Evolutionary conservation across 2,888 invertebrate species (phyloP), one percentile per base, ranked within the genome.

Genomic region (Carterocephalus palaemon): DNA sequence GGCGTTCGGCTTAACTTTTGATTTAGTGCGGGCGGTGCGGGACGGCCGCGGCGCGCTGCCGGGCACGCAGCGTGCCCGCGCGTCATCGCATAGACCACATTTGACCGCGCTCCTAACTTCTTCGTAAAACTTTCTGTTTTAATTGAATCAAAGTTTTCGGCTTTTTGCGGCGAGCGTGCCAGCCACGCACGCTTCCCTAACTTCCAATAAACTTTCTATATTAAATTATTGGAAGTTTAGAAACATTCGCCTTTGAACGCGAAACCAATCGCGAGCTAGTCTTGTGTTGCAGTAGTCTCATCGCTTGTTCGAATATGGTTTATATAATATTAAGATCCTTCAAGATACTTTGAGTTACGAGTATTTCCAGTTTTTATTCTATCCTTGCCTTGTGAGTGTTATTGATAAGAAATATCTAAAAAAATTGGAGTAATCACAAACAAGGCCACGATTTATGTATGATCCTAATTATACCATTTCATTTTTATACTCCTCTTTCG

Each of bases 121-220:
- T 83, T 77, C 71, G 60, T 67, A 65, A 67, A 81, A 85, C 77
- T 83, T 83, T 77, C 70, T 73, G 79, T 82, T 84, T 82, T 86
- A 84, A 85, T 86, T 85, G 83, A 85, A 85, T 85, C 79, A 80
- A 82, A 84, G 83, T 83, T 83, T 82, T 83, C 78, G 80, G 84
- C 81, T 85, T 85, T 84, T 84, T 85, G 85, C 72, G 85, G 84
- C 75, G 70, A 80, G 78, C 79, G 73, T 76, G 75, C 78, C 79
- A 79, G 74, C 80, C 82, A 84, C 82, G 85, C 82, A 85, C 84
- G 84, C 77, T 76, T 72, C 66, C 70, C 72, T 57, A 65, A 67
- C 68, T 67, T n/a, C 59, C 64, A 61, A 67, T 67, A 77, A 85
- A 86, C 77, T 85, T 86, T 84, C 81, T 80, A 84, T 86, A 86